Conservation (phyloP, 1,140 invertebrate genomes). For the Solen grandis region DNA sequence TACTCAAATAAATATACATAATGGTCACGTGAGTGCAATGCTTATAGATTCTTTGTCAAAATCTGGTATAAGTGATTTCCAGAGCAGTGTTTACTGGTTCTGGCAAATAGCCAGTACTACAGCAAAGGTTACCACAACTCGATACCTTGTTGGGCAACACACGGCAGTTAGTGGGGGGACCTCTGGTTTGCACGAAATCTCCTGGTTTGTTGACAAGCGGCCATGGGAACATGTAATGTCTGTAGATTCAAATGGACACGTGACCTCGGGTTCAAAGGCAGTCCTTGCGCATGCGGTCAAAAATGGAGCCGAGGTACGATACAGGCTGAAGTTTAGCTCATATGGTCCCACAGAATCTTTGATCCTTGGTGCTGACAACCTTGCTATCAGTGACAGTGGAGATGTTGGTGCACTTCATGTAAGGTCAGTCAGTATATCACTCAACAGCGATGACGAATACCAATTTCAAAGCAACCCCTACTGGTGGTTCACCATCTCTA, state of each 20-base stretch:
- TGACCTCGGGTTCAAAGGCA: slow-evolving; percentile 4
- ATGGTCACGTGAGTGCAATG: slow-evolving; percentile 9
- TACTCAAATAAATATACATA: background rate
- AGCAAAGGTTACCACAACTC: slow-evolving; percentile 4
- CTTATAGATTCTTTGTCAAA: background rate
- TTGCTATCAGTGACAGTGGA: background rate
- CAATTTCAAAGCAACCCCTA: background rate
- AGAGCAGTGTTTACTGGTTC: background rate
- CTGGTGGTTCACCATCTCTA: slow-evolving; percentile 17
- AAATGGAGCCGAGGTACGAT: background rate
- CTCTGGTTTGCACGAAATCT: background rate
- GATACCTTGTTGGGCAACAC: background rate
- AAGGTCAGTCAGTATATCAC: background rate
- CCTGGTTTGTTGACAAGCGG: slow-evolving; percentile 14
- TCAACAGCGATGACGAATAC: background rate
- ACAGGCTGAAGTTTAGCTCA: background rate
- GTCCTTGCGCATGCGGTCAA: background rate
- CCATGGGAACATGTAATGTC: slow-evolving; percentile 6
- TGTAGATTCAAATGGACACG: background rate
- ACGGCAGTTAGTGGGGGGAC: background rate
- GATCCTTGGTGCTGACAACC: slow-evolving; percentile 15
- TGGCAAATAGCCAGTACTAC: slow-evolving; percentile 19
- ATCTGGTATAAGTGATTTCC: background rate
- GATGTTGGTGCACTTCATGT: slow-evolving; percentile 15
- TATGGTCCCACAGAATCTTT: background rate